phyloP scores from a whole-genome alignment of 2,113 vertebrate species.

The Aspiorhynchus laticeps region DNA sequence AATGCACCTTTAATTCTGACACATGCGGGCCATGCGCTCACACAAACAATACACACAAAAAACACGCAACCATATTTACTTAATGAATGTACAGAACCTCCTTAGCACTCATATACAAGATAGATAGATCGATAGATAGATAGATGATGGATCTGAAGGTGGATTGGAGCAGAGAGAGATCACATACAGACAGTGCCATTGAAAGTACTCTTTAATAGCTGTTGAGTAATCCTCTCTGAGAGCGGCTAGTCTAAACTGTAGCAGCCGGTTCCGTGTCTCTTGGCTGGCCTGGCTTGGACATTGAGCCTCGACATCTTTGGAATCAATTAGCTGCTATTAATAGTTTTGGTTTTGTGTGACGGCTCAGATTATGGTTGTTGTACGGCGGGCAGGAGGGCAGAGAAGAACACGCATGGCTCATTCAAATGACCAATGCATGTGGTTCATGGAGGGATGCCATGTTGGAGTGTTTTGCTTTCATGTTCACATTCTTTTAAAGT shows the following conservation, averaged over 20 bases:
- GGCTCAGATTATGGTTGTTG: constrained; percentile 15
- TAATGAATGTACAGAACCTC: neutral
- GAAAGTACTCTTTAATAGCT: constrained; percentile 66
- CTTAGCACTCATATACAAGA: neutral
- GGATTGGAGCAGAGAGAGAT: neutral
- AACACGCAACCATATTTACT: neutral
- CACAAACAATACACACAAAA: constrained; percentile 22
- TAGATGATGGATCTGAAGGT: neutral
- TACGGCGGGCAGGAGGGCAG: constrained; percentile 8
- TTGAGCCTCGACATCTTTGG: constrained; percentile 44
- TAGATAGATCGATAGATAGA: too few species aligned
- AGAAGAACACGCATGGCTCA: neutral
- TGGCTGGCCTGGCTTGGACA: constrained; percentile 52
- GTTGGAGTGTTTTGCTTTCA: constrained; percentile 1
- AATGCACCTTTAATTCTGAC: constrained; percentile 51
- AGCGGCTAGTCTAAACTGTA: constrained; percentile 65
- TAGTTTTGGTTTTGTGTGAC: constrained; percentile 46
- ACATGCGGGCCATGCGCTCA: constrained; percentile 8
- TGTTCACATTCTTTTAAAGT: neutral
- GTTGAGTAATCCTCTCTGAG: constrained; percentile 71
- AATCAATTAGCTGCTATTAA: constrained; percentile 58
- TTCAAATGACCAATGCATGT: constrained; percentile 9
- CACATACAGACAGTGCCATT: constrained; percentile 55
- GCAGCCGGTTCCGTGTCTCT: constrained; percentile 63
- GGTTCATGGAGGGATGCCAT: constrained; percentile 4